Evolutionary conservation across 2,797 vertebrate genomes (phyloP).

Genomic region (Argyrosomus regius): DNA sequence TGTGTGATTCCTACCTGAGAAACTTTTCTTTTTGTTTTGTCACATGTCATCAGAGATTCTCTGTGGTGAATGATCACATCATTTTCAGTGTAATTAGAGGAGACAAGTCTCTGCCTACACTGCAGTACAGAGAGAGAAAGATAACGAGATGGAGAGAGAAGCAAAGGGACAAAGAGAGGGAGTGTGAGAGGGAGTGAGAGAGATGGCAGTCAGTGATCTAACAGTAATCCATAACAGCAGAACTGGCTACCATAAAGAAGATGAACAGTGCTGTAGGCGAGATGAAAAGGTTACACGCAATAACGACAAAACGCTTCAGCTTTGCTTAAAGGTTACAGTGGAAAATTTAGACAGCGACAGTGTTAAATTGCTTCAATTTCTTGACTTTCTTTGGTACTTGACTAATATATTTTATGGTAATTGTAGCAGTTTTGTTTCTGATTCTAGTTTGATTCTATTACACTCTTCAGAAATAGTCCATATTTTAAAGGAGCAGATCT

Average conservation of each 20-base stretch:
- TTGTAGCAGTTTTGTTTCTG: background rate
- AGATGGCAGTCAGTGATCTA: slow-evolving; percentile 69
- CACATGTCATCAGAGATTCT: slow-evolving; percentile 73
- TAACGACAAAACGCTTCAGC: slow-evolving; percentile 64
- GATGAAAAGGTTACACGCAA: slow-evolving; percentile 79
- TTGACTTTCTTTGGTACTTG: slow-evolving; percentile 3
- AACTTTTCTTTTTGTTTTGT: slow-evolving; percentile 70
- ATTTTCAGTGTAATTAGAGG: slow-evolving; percentile 74
- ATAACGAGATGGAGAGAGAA: slow-evolving; percentile 43
- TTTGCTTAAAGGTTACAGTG: slow-evolving; percentile 73
- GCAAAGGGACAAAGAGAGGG: slow-evolving; percentile 33
- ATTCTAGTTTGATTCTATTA: slow-evolving; percentile 18
- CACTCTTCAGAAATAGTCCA: background rate
- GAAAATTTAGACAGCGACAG: slow-evolving; percentile 57
- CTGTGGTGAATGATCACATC: slow-evolving; percentile 73
- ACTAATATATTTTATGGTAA: slow-evolving; percentile 11
- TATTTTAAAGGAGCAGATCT: slow-evolving; percentile 11
- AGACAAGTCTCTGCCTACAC: slow-evolving; percentile 76
- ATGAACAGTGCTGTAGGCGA: slow-evolving; percentile 70
- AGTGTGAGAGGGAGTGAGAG: slow-evolving; percentile 23
- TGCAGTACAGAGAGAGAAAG: slow-evolving; percentile 56
- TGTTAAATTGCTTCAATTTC: slow-evolving; percentile 41
- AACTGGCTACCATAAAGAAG: slow-evolving; percentile 67
- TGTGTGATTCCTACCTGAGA: slow-evolving; percentile 53
- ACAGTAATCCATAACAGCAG: slow-evolving; percentile 75